These are phyloP conservation scores for Venustaconcha ellipsiformis DNA, from an alignment of 1,140 invertebrate species.

Conservation along the genomic window DNA sequence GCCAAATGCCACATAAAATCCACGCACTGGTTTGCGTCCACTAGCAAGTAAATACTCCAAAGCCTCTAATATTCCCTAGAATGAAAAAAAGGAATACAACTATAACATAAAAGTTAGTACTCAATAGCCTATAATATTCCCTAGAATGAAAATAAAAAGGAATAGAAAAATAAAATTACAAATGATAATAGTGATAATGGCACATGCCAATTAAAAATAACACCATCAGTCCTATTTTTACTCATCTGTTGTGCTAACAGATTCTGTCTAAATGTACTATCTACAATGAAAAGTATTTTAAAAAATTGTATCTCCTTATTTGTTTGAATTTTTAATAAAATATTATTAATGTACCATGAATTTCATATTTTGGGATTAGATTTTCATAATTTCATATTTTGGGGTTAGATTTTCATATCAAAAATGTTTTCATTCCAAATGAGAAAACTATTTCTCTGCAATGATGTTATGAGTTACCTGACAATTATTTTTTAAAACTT, in stretches of 20 bases:
- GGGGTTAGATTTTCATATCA: background rate
- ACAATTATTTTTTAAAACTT: background rate
- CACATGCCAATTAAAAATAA: no score
- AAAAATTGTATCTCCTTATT: no score
- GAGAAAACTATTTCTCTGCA: background rate
- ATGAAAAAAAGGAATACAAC: constrained; percentile 23
- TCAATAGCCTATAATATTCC: no score
- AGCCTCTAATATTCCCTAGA: constrained; percentile 73
- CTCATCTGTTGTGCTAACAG: no score
- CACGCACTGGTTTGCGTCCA: constrained; percentile 68
- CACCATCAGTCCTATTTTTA: no score
- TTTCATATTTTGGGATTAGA: background rate
- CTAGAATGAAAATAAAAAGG: no score
- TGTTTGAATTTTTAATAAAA: no score
- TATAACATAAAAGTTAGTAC: background rate
- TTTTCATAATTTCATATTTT: background rate
- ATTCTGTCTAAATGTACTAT: no score
- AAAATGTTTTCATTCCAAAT: background rate
- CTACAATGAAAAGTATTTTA: no score
- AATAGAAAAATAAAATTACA: no score
- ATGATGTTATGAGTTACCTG: background rate
- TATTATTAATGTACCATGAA: no score
- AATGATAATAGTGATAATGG: no score
- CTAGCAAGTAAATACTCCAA: constrained; percentile 70
- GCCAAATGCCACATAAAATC: constrained; percentile 75